A percentile compares a stretch with the other conserved stretches of the same genome.
These are phyloP conservation scores for Drosophila quadrilineata DNA, from an alignment of 1,140 invertebrate genomes.

Conservation along the genomic window DNA sequence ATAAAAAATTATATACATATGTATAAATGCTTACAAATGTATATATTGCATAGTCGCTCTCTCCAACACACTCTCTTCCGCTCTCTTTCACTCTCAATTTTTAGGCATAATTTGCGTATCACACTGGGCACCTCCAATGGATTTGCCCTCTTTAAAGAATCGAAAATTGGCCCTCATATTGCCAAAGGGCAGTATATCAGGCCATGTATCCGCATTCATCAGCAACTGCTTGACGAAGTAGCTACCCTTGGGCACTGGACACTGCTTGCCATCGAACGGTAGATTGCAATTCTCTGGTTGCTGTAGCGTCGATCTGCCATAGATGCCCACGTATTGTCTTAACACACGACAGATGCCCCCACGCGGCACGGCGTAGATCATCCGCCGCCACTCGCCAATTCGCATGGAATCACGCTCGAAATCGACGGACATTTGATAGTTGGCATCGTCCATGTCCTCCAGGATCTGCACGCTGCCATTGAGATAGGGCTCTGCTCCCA, in stretches of 20 bases:
- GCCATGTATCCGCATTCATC: constrained; percentile 28
- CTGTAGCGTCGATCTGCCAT: background rate
- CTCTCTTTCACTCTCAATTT: too few relatives aligned
- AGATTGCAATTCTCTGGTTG: constrained; percentile 23
- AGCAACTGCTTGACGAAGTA: constrained; percentile 30
- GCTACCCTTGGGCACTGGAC: constrained; percentile 28
- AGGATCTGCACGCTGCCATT: constrained; percentile 30
- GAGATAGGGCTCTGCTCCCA: constrained; percentile 10
- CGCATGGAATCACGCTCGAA: constrained; percentile 13
- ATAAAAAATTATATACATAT: too few relatives aligned
- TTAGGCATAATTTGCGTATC: background rate
- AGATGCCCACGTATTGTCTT: background rate
- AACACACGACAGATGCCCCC: constrained; percentile 17
- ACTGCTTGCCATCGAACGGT: constrained; percentile 3
- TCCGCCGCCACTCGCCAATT: constrained; percentile 17
- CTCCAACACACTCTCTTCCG: too few relatives aligned
- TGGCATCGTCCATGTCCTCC: constrained; percentile 4
- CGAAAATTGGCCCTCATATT: background rate
- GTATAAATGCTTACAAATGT: too few relatives aligned
- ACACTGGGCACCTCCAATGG: background rate
- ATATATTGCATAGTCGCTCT: too few relatives aligned
- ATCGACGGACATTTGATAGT: constrained; percentile 4
- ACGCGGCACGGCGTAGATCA: constrained; percentile 19
- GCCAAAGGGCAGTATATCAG: constrained; percentile 11
- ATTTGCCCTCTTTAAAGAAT: background rate